Evolutionary conservation across 2,113 vertebrate species (phyloP), one percentile per base, ranked within the genome.

Genomic region (Phrynocephalus versicolor): DNA sequence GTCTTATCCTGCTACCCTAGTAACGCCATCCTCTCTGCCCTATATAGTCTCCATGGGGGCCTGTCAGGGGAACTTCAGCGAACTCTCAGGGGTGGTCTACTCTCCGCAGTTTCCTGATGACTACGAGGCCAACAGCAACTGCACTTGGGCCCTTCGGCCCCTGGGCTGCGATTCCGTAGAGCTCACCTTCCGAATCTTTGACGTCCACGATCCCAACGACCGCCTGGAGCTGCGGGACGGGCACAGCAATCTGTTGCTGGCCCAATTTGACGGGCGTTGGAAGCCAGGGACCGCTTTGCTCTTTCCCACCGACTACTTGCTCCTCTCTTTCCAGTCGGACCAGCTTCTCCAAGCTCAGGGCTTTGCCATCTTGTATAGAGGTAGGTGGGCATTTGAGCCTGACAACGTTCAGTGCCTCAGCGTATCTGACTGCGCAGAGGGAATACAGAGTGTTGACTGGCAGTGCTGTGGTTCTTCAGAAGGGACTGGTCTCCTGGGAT

Each of bases 91-190:
- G 9, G 95, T 96, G 79, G 79, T 96, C 69, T 96, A 96, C 85
- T 96, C 95, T 45, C 95, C 95, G 21, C 93, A 95, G 74, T 96
- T 94, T 79, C 95, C 95, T 0, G 95, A 95, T 27, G 94, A 96
- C 65, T 96, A 96, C 1, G 93, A 94, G 3, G 93, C 94, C 0
- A 94, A 94, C 55, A 89, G 91, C 39, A 92, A 95, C 76, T 96
- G 95, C 89, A 92, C 82, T 64, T 95, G 95, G 95, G 78, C 85
- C 19, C 77, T 96, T 25, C 77, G 55, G 45, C 91, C 92, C 0
- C 80, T 81, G 1, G 92, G 90, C 2, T 82, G 85, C 14, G 55
- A 55, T 5, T 84, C 90, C 1, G 41, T 95, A 62, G 93, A 95
- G 41, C 92, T 96, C 77, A 90, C 87, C 73, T 95, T 95, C 88